Base-by-base conservation (phyloP, 53 echinoderm and acorn worm species). In the Luidia sarsii region DNA sequence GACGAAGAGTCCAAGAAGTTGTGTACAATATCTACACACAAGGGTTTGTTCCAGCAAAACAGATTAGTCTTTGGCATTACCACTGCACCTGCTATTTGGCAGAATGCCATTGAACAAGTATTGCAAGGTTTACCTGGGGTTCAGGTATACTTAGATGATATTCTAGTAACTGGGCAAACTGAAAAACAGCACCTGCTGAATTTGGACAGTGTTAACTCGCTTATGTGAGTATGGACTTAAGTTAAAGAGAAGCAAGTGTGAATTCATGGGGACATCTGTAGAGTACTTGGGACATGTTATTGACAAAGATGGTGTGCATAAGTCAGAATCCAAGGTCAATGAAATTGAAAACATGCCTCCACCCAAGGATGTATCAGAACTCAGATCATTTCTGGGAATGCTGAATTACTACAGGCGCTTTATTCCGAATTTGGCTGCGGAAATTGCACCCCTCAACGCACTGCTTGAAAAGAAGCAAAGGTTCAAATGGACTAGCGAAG, bases 11-110 rank as follows among this genome's bases (percentile, higher is more conserved):
- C 89, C 16, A 89, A 80, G n/a, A 19, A 32, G 28, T 37, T 59
- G 1, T 65, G 67, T 19, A 51, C 69, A 21, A 35, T 89, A 21
- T 62, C 62, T 4, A 30, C 53, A 20, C 53, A 85, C 6, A 89
- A 89, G 57, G 84, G 89, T 18, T 39, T 85, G 33, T 89, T 80
- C 39, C 85, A 65, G 31, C 72, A 80, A 30, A 85, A 80, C 46
- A 27, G 85, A 19, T 67, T 85, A 48, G 70, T 80, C 7, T 85
- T 62, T 80, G 85, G 80, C 2, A 80, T 85, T 13, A 85, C 85
- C 15, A 61, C 89, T 22, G 81, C 88, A 22, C 87, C 87, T 13
- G 83, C 87, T n/a, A 77, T 87, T 13, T 91, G 87, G 79, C 91
- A 88, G 41, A 57, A 56, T 20, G 51, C 84, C 3, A 80, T 84